A percentile compares a stretch with the other conserved stretches of the same genome.
phyloP scores from a whole-genome alignment of 2,797 vertebrate genomes.

The Rhodeus uyekii region DNA sequence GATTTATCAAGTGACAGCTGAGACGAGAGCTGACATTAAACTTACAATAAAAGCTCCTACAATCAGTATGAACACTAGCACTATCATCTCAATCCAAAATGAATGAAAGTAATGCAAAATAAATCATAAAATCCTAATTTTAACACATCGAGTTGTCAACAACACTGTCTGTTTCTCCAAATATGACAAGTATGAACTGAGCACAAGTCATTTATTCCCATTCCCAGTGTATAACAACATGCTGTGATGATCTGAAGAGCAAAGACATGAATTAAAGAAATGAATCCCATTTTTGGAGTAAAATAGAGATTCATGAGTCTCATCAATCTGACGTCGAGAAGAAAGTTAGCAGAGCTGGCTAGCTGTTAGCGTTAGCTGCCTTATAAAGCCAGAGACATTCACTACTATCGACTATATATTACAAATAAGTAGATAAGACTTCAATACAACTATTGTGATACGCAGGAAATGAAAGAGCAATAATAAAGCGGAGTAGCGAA shows the following conservation, averaged over 20 bases:
- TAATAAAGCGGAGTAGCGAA: slow-evolving; percentile 43
- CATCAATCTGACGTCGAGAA: slow-evolving; percentile 31
- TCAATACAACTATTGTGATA: no score
- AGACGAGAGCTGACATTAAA: background rate
- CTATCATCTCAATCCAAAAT: background rate
- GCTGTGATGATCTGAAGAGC: background rate
- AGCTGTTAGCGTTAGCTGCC: slow-evolving; percentile 28
- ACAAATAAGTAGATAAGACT: background rate
- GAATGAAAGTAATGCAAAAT: background rate
- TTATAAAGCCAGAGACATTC: background rate
- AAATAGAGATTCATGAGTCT: background rate
- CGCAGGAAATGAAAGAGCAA: background rate
- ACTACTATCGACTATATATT: background rate
- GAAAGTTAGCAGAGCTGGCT: slow-evolving; percentile 48
- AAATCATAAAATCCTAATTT: background rate
- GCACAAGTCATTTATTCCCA: background rate
- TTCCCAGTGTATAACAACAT: background rate
- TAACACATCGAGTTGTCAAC: background rate
- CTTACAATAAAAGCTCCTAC: background rate
- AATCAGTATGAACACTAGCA: background rate
- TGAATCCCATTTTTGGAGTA: background rate
- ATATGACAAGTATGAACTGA: background rate
- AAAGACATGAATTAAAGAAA: background rate
- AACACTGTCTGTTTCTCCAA: background rate
- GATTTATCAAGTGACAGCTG: background rate